Conservation (phyloP, 2,113 vertebrate species). For the Calidris pugnax region DNA sequence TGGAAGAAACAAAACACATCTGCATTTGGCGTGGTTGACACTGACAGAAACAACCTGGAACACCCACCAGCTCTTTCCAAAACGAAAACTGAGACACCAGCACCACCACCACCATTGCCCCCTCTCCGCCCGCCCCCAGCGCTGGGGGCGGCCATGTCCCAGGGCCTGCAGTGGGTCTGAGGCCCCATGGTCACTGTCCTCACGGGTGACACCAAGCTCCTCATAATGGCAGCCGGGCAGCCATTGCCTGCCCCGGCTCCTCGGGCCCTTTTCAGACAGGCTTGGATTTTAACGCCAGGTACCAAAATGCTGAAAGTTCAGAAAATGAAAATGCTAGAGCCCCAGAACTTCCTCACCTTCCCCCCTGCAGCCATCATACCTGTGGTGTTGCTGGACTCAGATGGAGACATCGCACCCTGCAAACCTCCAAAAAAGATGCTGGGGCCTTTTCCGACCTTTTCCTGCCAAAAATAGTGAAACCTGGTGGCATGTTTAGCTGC, state of each 20-base stretch:
- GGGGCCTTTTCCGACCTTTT: not conserved
- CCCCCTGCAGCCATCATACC: fast-evolving
- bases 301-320: not conserved
- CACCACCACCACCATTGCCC: too few relatives aligned
- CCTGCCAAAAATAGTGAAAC: not conserved
- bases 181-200: fast-evolving
- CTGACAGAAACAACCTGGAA: not conserved
- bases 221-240: not conserved
- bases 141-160: fast-evolving
- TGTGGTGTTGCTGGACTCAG: not conserved
- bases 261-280: too few relatives aligned
- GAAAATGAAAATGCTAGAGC: not conserved
- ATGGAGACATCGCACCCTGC: fast-evolving
- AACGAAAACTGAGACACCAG: fast-evolving
- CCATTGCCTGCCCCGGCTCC: fast-evolving
- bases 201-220: fast-evolving
- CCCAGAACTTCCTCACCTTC: too few relatives aligned
- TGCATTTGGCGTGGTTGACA: too few relatives aligned
- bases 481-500: fast-evolving
- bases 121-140: too few relatives aligned
- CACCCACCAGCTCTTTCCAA: not conserved
- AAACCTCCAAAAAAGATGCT: fast-evolving
- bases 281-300: not conserved
- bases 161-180: fast-evolving
- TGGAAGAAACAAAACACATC: not conserved